Conservation (phyloP, 2,888 invertebrate genomes). For the Ommatoiulus sabulosus region DNA sequence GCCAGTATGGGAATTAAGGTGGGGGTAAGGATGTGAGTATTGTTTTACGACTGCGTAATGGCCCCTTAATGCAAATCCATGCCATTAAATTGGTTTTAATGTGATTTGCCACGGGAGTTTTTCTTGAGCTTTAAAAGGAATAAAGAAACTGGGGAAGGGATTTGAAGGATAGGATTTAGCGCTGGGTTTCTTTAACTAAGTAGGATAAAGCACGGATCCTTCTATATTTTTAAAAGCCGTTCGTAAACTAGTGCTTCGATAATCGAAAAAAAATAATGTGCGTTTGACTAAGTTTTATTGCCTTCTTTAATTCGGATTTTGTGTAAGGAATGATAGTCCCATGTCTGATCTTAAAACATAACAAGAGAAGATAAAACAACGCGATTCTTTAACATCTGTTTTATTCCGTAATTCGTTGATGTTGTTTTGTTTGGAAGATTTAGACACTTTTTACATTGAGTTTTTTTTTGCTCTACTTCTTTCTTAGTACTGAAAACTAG, state of each 20-base stretch:
- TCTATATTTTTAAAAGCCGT: background rate
- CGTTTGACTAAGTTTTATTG: background rate
- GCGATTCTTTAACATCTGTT: too few species aligned
- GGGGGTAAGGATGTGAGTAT: background rate
- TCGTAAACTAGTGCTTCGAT: background rate
- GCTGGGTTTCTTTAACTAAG: background rate
- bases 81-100: constrained; percentile 17
- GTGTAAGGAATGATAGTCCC: too few species aligned
- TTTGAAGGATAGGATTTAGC: background rate
- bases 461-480: too few species aligned
- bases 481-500: too few species aligned
- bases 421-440: too few species aligned
- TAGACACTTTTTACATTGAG: too few species aligned
- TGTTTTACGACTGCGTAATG: constrained; percentile 17
- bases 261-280: background rate
- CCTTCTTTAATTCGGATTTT: too few species aligned
- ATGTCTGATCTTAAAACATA: too few species aligned
- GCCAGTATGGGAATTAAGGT: background rate
- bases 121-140: background rate
- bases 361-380: too few species aligned
- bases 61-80: background rate
- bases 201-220: background rate
- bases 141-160: constrained; percentile 4
- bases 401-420: too few species aligned
- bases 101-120: background rate